Evolutionary conservation across 2,113 vertebrate genomes (phyloP), one percentile per base, ranked within the genome.

Genomic region (Seriola rivoliana): DNA sequence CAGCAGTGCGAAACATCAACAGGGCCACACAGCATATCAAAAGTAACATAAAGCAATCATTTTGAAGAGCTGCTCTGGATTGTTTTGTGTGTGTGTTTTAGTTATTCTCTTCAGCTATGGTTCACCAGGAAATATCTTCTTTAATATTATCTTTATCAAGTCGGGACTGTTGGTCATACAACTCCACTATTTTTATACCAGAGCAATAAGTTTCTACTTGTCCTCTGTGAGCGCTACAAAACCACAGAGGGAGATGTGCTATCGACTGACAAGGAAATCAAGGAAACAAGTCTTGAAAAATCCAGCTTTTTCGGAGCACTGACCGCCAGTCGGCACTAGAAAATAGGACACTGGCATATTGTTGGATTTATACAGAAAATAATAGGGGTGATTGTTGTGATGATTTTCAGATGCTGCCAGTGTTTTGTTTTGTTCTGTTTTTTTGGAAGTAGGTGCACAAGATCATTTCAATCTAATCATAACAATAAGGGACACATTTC

Each of bases 401-500:
- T 54, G 36, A 10, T 42, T 66, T 71, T 42, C 0, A 2, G 1
- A 9, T 0, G 4, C 17, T 40, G 25, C 6, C 8, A 8, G n/a
- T 40, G 17, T 52, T 42, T 52, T 10, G 11, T 21, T 36, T 36
- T 48, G 16, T 16, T 52, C 60, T 32, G 14, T 11, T 59, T 6
- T 34, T 16, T 29, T 29, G 29, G 29, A 29, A 42, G 40, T 13
- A 25, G 7, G 1, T 69, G 44, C 11, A 57, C 7, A 48, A 21
- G 29, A 58, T 67, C 0, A 60, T 69, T 77, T 59, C 9, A 71
- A 29, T 34, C 3, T 48, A 52, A 78, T 76, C 32, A 14, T 70
- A 25, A 63, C 4, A 72, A 40, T 38, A 50, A 84, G 81, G 1
- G 80, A 88, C 83, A 88, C 34, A 14, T 77, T 85, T 91, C 71